Percentiles rank a stretch among this genome's conserved stretches.
Conservation (phyloP, 2,113 vertebrate genomes). For the Trichomycterus rosablanca region DNA sequence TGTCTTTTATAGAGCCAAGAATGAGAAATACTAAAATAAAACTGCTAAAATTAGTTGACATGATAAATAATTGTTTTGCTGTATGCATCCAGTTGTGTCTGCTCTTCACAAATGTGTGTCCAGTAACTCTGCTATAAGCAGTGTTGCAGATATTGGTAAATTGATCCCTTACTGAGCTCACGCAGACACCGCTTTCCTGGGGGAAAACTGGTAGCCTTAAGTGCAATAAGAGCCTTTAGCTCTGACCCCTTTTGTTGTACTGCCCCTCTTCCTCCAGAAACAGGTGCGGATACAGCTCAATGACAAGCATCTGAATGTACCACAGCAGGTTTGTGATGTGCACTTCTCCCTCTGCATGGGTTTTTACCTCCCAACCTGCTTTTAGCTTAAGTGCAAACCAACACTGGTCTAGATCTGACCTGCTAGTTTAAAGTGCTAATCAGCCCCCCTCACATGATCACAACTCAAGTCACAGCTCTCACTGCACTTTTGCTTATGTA, state of each 20-base stretch:
- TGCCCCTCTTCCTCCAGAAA: conserved; percentile 64
- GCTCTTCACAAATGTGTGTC: no score
- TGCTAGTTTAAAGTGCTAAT: conserved; percentile 43
- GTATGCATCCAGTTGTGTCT: no score
- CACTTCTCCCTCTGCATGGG: conserved; percentile 41
- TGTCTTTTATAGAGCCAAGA: no score
- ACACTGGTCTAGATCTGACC: conserved; percentile 4
- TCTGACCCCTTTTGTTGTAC: conserved; percentile 41
- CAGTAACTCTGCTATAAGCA: no score
- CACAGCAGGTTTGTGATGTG: conserved; percentile 66
- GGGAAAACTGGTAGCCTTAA: no score
- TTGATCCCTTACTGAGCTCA: no score
- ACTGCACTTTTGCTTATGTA: conserved; percentile 12
- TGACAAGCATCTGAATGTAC: conserved; percentile 49
- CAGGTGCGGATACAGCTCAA: conserved; percentile 72
- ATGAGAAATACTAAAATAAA: no score
- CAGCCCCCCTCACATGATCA: background rate
- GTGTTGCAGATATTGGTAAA: no score
- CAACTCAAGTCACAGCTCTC: background rate
- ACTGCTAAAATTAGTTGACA: no score
- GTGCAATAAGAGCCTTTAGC: background rate
- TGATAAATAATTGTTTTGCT: no score
- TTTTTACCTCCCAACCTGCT: conserved; percentile 36
- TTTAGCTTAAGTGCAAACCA: conserved; percentile 26
- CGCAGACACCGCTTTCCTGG: no score